A percentile compares a stretch with the other conserved stretches of the same genome.
phyloP scores from a whole-genome alignment of 2,113 vertebrate genomes.

The Helogale parvula region DNA sequence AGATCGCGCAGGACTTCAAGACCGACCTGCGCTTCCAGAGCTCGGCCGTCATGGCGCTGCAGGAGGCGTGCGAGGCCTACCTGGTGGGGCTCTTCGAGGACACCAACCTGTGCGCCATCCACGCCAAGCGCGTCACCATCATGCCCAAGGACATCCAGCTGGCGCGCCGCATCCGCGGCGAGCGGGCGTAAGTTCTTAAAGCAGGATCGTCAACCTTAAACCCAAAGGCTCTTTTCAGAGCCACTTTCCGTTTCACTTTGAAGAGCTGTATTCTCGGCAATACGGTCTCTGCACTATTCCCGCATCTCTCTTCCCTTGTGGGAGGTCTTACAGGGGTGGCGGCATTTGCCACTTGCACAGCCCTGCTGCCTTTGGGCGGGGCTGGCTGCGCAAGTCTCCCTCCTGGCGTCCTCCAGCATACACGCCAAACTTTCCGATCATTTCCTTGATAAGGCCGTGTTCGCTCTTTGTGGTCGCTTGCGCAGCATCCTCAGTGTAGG shows the following conservation, averaged over 20 bases:
- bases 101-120: slow-evolving; percentile 82
- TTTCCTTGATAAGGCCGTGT: too few relatives aligned
- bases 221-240: slow-evolving; percentile 83
- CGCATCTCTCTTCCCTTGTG: neutral
- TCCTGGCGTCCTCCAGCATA: accelerated
- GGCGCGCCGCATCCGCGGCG: slow-evolving; percentile 80
- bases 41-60: too few relatives aligned
- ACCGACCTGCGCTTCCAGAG: too few relatives aligned
- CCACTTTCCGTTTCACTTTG: accelerated
- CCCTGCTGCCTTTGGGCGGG: too few relatives aligned
- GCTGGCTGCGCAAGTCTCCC: too few relatives aligned
- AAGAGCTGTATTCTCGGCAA: neutral
- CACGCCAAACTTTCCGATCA: accelerated
- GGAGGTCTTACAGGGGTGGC: too few relatives aligned
- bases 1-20: too few relatives aligned
- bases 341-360: too few relatives aligned
- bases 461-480: neutral
- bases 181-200: neutral
- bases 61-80: slow-evolving; percentile 18
- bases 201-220: accelerated
- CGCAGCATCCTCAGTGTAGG: accelerated
- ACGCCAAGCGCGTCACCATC: slow-evolving; percentile 57
- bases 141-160: slow-evolving; percentile 85
- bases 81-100: slow-evolving; percentile 82
- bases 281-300: accelerated